Percentiles rank a stretch among this genome's conserved stretches.
Evolutionary conservation across 2,113 vertebrate genomes (phyloP).

Genomic region (Notiomystis cincta): DNA sequence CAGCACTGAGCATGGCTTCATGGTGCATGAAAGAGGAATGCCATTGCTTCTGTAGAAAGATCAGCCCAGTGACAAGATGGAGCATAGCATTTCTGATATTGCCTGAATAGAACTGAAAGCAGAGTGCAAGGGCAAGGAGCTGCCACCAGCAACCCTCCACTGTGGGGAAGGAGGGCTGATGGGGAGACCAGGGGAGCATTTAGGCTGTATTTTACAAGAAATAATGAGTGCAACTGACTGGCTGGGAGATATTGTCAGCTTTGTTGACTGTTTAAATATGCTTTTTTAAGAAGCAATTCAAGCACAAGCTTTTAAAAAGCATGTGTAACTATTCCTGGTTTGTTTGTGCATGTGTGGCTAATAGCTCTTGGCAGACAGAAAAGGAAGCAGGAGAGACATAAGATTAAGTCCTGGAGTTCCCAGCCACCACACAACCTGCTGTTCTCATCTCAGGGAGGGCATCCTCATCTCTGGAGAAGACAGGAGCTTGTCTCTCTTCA

Average conservation of each 20-base stretch:
- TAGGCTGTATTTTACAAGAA: neutral
- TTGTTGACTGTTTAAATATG: neutral
- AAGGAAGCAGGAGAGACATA: neutral
- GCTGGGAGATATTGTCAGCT: neutral
- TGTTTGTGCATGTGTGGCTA: constrained; percentile 11
- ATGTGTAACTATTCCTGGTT: neutral
- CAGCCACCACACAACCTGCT: neutral
- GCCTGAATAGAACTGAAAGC: neutral
- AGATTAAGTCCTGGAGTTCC: neutral
- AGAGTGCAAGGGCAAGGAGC: neutral
- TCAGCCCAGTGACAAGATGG: neutral
- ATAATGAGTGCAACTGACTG: neutral
- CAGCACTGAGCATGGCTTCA: neutral
- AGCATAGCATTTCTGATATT: neutral
- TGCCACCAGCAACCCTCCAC: neutral
- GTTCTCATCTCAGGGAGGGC: neutral
- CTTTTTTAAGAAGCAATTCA: neutral
- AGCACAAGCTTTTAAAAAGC: neutral
- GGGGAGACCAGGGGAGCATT: neutral
- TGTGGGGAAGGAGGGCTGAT: neutral
- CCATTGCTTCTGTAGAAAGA: neutral
- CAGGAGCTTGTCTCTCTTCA: neutral
- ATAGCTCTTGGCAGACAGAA: constrained; percentile 26
- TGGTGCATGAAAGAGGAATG: neutral
- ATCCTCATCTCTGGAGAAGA: neutral